A percentile compares a stretch with the other conserved stretches of the same genome.
phyloP scores from a whole-genome alignment of 2,888 invertebrate species.

The Apodemia hepburni region DNA sequence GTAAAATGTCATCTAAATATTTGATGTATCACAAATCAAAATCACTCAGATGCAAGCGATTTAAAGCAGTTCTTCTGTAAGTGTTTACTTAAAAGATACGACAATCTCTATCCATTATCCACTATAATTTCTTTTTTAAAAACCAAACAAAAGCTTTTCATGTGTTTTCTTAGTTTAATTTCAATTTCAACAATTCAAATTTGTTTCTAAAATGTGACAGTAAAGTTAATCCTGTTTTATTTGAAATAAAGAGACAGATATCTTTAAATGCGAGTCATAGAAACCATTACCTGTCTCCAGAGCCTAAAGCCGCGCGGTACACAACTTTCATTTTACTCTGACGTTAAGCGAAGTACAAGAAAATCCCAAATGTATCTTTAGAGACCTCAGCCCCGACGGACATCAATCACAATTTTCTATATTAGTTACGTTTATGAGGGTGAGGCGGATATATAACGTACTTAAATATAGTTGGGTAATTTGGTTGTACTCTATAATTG shows the following conservation, averaged over 20 bases:
- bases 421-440: not conserved
- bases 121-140: no score
- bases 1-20: no score
- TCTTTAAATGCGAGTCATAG: not conserved
- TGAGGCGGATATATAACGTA: not conserved
- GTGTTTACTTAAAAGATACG: no score
- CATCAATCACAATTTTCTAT: not conserved
- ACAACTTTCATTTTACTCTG: constrained; percentile 4
- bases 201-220: no score
- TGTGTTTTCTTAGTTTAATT: no score
- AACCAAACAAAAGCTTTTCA: no score
- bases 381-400: not conserved
- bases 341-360: not conserved
- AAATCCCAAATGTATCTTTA: constrained; percentile 1
- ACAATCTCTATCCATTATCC: no score
- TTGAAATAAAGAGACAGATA: not conserved
- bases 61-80: no score
- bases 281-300: not conserved
- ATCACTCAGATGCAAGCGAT: no score
- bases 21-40: no score
- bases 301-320: not conserved
- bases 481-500: not conserved
- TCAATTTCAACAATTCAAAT: no score
- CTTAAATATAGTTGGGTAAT: not conserved
- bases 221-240: not conserved